A percentile compares a stretch with the other conserved stretches of the same genome.
Conservation (phyloP, 1,140 invertebrate genomes). For the Phymorhynchus buccinoides region DNA sequence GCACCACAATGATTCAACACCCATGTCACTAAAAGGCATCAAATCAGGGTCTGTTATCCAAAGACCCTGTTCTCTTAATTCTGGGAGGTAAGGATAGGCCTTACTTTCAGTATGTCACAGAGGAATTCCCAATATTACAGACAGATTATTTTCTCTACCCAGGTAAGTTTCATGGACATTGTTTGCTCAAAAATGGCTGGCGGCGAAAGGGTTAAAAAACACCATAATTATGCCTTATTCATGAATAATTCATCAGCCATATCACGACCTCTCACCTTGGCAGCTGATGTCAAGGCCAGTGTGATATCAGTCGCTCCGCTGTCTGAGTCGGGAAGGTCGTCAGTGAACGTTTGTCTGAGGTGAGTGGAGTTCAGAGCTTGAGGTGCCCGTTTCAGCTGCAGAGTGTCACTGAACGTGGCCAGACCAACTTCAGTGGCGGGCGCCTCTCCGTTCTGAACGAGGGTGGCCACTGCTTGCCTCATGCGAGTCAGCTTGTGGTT, state of each 20-base stretch:
- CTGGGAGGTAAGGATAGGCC: no score
- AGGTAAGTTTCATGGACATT: no score
- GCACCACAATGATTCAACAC: no score
- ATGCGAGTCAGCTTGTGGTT: constrained; percentile 38
- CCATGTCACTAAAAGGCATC: no score
- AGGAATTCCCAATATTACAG: no score
- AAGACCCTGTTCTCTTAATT: no score
- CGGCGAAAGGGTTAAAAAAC: neutral
- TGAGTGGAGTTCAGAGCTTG: constrained; percentile 1
- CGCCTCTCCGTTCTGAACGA: constrained; percentile 32
- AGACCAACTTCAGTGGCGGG: constrained; percentile 35
- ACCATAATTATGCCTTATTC: no score
- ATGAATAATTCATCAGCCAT: no score
- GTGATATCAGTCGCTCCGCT: constrained; percentile 34
- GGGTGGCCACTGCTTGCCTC: constrained; percentile 38
- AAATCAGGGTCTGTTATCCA: no score
- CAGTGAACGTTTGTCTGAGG: constrained; percentile 26
- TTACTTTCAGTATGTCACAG: no score
- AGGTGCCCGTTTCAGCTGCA: constrained; percentile 4
- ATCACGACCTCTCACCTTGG: constrained; percentile 27
- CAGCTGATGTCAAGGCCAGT: constrained; percentile 11
- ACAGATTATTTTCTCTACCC: no score
- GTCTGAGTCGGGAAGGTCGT: neutral
- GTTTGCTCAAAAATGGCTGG: no score
- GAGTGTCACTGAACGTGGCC: constrained; percentile 29